Percentiles rank a stretch among this genome's conserved stretches.
phyloP scores from a whole-genome alignment of 53 echinoderm and acorn worm genomes.

The Crossaster papposus region DNA sequence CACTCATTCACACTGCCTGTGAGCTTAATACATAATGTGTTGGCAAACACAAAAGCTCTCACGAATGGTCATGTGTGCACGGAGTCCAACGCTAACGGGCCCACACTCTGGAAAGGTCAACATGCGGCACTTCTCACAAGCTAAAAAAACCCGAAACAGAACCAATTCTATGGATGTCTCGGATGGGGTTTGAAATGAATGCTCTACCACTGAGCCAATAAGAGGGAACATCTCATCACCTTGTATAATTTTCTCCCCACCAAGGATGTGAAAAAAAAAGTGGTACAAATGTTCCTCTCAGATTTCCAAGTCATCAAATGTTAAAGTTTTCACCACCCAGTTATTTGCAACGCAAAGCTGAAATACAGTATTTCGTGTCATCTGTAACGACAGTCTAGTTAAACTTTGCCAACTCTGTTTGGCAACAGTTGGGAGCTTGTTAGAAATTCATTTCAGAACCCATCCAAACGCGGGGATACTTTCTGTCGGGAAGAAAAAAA shows the following conservation, averaged over 20 bases:
- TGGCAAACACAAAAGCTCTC: no score
- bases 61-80: background rate
- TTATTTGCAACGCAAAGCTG: no score
- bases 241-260: no score
- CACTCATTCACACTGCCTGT: no score
- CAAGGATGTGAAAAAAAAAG: no score
- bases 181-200: conserved; percentile 13
- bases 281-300: no score
- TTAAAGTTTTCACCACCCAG: no score
- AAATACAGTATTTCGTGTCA: no score
- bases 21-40: no score
- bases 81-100: background rate
- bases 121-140: conserved; percentile 19
- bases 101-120: background rate
- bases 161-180: background rate
- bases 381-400: no score
- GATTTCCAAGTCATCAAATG: no score
- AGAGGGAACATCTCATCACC: background rate
- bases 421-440: background rate
- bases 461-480: background rate
- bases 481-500: background rate
- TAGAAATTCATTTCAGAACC: background rate
- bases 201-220: background rate
- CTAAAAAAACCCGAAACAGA: background rate
- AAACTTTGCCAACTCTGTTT: no score